These are phyloP conservation scores for Pseudois nayaur DNA, from an alignment of 2,113 vertebrate genomes.

Conservation along the genomic window DNA sequence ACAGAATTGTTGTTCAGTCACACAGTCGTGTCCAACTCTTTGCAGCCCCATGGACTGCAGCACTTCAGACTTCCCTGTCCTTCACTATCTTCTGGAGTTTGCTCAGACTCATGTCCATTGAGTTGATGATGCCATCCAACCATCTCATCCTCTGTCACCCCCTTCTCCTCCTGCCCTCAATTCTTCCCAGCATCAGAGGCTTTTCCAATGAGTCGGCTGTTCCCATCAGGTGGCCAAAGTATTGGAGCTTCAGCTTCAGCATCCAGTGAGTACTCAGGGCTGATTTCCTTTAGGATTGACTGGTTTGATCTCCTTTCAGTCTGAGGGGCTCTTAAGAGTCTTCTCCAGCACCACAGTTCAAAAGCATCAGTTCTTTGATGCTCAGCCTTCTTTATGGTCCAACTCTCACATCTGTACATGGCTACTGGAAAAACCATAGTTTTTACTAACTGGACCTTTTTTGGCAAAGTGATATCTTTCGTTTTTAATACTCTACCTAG, in stretches of 20 bases:
- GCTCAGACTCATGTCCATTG: background rate
- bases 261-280: background rate
- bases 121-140: background rate
- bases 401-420: background rate
- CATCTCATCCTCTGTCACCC: background rate
- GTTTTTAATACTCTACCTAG: background rate
- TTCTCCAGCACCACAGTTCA: background rate
- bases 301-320: background rate
- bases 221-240: background rate
- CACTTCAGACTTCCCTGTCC: background rate
- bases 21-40: background rate
- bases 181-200: background rate
- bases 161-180: background rate
- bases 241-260: background rate
- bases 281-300: background rate
- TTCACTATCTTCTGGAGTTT: background rate
- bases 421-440: background rate
- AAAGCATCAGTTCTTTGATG: background rate
- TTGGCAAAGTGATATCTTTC: background rate
- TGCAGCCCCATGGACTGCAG: rapidly evolving
- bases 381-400: background rate
- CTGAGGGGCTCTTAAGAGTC: background rate
- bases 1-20: background rate
- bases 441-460: background rate
- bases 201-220: background rate